Evolutionary conservation across 2,888 invertebrate species (phyloP), one percentile per base, ranked within the genome.

Genomic region (Dolichomitus sp.): DNA sequence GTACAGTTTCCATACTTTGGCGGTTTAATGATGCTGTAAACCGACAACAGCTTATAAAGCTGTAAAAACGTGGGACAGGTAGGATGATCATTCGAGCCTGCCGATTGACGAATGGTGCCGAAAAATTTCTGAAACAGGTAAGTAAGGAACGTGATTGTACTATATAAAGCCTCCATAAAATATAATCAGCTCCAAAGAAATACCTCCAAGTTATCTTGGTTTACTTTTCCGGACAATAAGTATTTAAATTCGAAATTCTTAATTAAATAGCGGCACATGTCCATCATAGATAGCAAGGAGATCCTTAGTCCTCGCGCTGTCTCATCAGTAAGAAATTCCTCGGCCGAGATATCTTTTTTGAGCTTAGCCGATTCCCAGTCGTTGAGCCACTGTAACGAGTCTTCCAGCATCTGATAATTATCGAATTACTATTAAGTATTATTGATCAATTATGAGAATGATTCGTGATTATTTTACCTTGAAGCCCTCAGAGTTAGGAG

Each of bases 151-250:
- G 14, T 33, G 33, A 33, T 33, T 33, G 4, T 33, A 33, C 33
- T 4, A 33, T 33, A 6, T 6, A 33, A 33, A 33, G 33, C 33
- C 33, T 33, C 33, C 33, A 33, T 33, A 33, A 33, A 33, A 33
- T 33, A 33, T 33, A 33, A 33, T 33, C 33, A 6, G 33, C 33
- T 33, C 33, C 33, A 33, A 33, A 33, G 6, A 42, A 45, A 14
- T 45, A 45, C 45, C 45, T 45, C 45, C 45, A 45, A n/a, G n/a
- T 45, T 45, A n/a, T 45, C 45, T 45, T 14, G n/a, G n/a, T 45
- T 45, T n/a, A 45, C n/a, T 14, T 45, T 45, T 14, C 45, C 45
- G 5, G 45, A 14, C 14, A 45, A 14, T n/a, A 45, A 45, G 14
- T 45, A 45, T 45, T 45, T 2, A 45, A 45, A 45, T 14, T 42